These are phyloP conservation scores for Pherbina coryleti DNA, from an alignment of 2,888 invertebrate genomes.

Conservation along the genomic window DNA sequence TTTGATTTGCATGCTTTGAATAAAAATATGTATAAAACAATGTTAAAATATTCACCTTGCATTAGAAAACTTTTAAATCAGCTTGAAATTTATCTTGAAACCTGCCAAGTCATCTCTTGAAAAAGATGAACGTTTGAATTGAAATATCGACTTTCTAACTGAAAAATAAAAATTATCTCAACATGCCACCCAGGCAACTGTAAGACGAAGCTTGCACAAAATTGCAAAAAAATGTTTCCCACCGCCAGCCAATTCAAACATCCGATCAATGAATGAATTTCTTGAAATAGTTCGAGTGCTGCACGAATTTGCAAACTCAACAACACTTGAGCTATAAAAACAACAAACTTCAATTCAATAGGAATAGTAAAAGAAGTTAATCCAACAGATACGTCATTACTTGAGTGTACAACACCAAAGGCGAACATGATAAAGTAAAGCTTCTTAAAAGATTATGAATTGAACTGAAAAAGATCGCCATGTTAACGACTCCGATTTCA, in stretches of 20 bases:
- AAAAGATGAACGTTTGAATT: neutral
- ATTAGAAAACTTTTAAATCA: no score
- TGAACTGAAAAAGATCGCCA: neutral
- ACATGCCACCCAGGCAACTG: slow-evolving; percentile 8
- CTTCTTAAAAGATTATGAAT: slow-evolving; percentile 31
- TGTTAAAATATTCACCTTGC: no score
- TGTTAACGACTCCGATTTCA: slow-evolving; percentile 14
- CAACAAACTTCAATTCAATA: neutral
- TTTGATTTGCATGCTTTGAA: no score
- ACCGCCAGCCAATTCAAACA: neutral
- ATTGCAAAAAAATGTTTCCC: neutral
- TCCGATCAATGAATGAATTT: slow-evolving; percentile 5
- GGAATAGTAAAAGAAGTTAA: neutral
- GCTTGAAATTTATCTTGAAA: no score
- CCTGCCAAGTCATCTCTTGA: neutral
- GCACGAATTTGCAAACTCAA: slow-evolving; percentile 17
- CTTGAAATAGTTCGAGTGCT: neutral
- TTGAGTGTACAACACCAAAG: neutral
- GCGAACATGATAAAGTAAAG: slow-evolving; percentile 4
- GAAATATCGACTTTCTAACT: neutral
- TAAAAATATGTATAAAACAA: no score
- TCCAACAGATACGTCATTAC: slow-evolving; percentile 16
- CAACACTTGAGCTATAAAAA: slow-evolving; percentile 1
- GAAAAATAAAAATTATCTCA: no score
- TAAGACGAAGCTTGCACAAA: neutral